Evolutionary conservation across 1,140 invertebrate genomes (phyloP), one percentile per base, ranked within the genome.

Genomic region (Drosophila carrolli): DNA sequence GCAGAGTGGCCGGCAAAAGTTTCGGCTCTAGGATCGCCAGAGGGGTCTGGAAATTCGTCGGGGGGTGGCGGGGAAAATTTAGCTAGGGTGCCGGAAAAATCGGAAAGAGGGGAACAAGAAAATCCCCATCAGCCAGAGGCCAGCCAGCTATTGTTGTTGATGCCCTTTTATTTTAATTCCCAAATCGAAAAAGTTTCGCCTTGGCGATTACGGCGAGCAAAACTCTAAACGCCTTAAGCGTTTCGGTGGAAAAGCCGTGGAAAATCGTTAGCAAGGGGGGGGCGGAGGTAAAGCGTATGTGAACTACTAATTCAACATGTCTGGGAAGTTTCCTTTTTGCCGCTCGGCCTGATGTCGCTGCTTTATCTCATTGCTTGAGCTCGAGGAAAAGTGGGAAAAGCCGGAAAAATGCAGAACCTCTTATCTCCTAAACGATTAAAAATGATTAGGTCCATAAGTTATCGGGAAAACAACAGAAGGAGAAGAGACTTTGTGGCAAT

Each of bases 151-250:
- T 65, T 75, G 48, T 65, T 66, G 48, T 43, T 74, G 67, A 70
- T 75, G 54, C 46, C 51, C 74, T 65, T 85, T 81, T 86, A 86
- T 81, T 86, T 86, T 86, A 86, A 86, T 86, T 86, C 82, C 82
- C 82, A 86, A 86, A 86, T 86, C 82, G 82, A 86, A 86, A 86
- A 86, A 86, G 83, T 86, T 86, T 82, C 56, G 51, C 63, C 40
- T 57, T 71, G 61, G 74, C 81, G 81, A 85, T 85, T 85, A 85
- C 79, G 79, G 54, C 70, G 38, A 57, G 37, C 44, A 56, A 78
- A 86, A 82, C 82, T 81, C 75, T 88, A 86, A 86, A 88, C 67
- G 83, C 82, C 76, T 65, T 58, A 46, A 81, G 78, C 81, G 63
- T 32, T 55, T 43, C 29, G 48, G 11, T 13, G 43, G 43, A 14